Evolutionary conservation across 64 coral and sea anemone genomes (phyloP), one percentile per base, ranked within the genome.

Genomic region (Platygyra sinensis): DNA sequence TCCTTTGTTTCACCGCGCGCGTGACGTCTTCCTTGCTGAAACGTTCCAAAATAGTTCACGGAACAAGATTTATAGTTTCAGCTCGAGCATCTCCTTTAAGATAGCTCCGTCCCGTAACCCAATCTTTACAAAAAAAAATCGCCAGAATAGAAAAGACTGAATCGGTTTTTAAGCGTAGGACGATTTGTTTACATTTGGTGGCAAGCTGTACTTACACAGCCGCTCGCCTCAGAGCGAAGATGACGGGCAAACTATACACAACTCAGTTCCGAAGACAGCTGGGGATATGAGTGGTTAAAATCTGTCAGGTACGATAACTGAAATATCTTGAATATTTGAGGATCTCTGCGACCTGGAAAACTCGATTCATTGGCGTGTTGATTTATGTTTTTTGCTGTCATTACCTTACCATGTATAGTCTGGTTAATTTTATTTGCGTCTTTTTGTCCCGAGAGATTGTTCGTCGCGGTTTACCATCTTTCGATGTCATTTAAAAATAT

Each of bases 161-260:
- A 30, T 80, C 8, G 8, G 22, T 77, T 2, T 17, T 25, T 18
- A 4, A 4, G 78, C 55, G 78, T 31, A 20, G 62, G 32, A 71
- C 11, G 17, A 71, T n/a, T 1, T 69, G 25, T 85, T 85, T 85
- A 22, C 63, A 67, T 52, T 85, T 22, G 36, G 25, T 38, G 25
- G 24, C 27, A 85, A 71, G 81, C 81, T 85, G 81, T 85, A 30
- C 49, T 85, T 71, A 25, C 18, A 71, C 81, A 85, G 81, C 60
- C 80, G 32, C 24, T 49, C 67, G 22, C 36, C 3, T 49, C 32
- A 25, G 33, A 85, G 20, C 10, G 54, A 17, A 6, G 15, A 20
- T 24, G 14, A 24, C 19, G 59, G 4, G 17, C 31, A 31, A 62
- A 83, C 31, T 2, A 84, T 36, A n/a, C 3, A 36, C 4, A 50